These are phyloP conservation scores for Epizoanthus rinbou DNA, from an alignment of 92 coral and sea anemone genomes.

Conservation along the genomic window DNA sequence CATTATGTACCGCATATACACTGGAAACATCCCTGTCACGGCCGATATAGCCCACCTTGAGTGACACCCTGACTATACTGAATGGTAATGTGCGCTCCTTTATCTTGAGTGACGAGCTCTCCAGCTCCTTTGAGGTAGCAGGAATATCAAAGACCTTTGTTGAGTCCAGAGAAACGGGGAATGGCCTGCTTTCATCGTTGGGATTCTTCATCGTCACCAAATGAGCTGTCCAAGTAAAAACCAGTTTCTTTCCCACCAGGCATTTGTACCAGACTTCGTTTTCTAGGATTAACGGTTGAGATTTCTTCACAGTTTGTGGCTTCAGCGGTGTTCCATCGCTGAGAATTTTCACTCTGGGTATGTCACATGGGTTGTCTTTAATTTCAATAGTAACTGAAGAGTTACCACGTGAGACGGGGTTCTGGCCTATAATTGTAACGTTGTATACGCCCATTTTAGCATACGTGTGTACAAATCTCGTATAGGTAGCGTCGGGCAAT, in stretches of 20 bases:
- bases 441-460: slow-evolving; percentile 63
- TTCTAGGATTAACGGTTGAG: slow-evolving; percentile 58
- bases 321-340: slow-evolving; percentile 62
- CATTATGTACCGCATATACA: slow-evolving; percentile 58
- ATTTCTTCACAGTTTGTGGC: slow-evolving; percentile 68
- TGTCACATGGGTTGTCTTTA: slow-evolving; percentile 68
- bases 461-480: slow-evolving; percentile 60
- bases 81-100: slow-evolving; percentile 73
- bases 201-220: slow-evolving; percentile 50
- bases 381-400: slow-evolving; percentile 53
- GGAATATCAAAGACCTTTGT: slow-evolving; percentile 48
- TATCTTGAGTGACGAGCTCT: slow-evolving; percentile 56
- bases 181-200: slow-evolving; percentile 57
- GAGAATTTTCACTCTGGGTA: slow-evolving; percentile 69
- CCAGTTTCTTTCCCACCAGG: slow-evolving; percentile 76
- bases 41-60: slow-evolving; percentile 73
- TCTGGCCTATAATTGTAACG: slow-evolving; percentile 59
- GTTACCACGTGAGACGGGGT: slow-evolving; percentile 60
- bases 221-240: slow-evolving; percentile 75
- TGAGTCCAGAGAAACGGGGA: slow-evolving; percentile 48
- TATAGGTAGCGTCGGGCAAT: slow-evolving; percentile 42
- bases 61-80: slow-evolving; percentile 64
- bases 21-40: slow-evolving; percentile 73
- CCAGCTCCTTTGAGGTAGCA: slow-evolving; percentile 38
- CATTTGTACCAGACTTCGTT: slow-evolving; percentile 66